phyloP scores from a whole-genome alignment of 2,797 vertebrate genomes.

The Oceanodroma leucorhoa region DNA sequence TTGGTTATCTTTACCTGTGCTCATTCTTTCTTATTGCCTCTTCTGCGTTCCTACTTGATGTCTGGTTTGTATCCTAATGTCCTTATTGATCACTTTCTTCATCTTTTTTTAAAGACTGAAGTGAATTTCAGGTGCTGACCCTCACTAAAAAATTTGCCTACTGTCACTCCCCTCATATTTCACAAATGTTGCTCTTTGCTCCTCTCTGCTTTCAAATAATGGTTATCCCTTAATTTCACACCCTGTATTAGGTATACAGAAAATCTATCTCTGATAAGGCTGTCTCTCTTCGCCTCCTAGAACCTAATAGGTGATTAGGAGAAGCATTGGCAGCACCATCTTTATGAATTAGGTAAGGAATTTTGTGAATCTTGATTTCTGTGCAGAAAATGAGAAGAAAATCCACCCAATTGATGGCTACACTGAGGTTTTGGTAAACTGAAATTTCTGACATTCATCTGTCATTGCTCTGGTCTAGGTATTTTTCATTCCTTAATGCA shows the following conservation, averaged over 20 bases:
- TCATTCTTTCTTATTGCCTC: neutral
- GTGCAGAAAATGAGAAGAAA: neutral
- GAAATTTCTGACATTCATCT: neutral
- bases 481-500: neutral
- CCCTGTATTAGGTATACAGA: neutral
- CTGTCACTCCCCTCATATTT: neutral
- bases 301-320: neutral
- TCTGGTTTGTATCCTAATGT: neutral
- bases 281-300: neutral
- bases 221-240: neutral
- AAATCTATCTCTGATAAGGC: neutral
- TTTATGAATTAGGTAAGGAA: neutral
- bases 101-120: neutral
- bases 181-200: neutral
- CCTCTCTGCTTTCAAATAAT: neutral
- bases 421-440: neutral
- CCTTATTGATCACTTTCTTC: neutral
- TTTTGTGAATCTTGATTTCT: neutral
- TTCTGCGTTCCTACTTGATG: neutral
- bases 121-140: neutral
- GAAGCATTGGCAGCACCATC: neutral
- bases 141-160: neutral
- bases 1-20: neutral
- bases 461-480: neutral
- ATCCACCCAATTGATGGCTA: neutral